Conservation (phyloP, 2,888 invertebrate species). For the Cloeon dipterum region DNA sequence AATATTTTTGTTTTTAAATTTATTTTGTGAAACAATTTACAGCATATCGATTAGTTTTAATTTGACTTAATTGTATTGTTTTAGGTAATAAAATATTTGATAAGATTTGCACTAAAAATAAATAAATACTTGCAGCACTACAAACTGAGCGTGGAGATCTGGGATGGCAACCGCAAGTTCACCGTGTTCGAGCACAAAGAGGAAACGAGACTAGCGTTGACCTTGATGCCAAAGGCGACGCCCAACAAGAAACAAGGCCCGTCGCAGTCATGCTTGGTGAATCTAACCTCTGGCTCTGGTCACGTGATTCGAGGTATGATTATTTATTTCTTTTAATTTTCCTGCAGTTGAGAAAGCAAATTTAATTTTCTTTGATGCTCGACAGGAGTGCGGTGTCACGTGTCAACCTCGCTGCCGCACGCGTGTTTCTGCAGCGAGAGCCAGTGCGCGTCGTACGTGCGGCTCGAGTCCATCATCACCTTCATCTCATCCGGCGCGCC, state of each 20-base stretch:
- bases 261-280: not conserved
- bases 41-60: too few species aligned
- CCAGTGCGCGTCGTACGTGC: slow-evolving; percentile 7
- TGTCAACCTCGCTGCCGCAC: slow-evolving; percentile 6
- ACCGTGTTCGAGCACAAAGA: slow-evolving; percentile 6
- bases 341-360: too few species aligned
- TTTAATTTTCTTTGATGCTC: not conserved
- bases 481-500: slow-evolving; percentile 2
- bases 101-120: too few species aligned
- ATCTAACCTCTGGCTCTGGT: slow-evolving; percentile 3
- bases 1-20: too few species aligned
- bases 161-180: slow-evolving; percentile 5
- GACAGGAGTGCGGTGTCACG: slow-evolving; percentile 7
- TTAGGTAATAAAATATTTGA: too few species aligned
- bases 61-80: too few species aligned
- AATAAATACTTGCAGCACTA: slow-evolving; percentile 4
- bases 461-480: slow-evolving; percentile 4
- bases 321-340: not conserved
- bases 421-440: slow-evolving; percentile 8
- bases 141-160: slow-evolving; percentile 5
- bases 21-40: too few species aligned
- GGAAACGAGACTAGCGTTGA: slow-evolving; percentile 4
- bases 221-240: not conserved
- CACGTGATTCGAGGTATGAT: slow-evolving; percentile 5
- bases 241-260: not conserved